A percentile compares a stretch with the other conserved stretches of the same genome.
phyloP scores from a whole-genome alignment of 2,888 invertebrate genomes.

The Zelleria hepariella region DNA sequence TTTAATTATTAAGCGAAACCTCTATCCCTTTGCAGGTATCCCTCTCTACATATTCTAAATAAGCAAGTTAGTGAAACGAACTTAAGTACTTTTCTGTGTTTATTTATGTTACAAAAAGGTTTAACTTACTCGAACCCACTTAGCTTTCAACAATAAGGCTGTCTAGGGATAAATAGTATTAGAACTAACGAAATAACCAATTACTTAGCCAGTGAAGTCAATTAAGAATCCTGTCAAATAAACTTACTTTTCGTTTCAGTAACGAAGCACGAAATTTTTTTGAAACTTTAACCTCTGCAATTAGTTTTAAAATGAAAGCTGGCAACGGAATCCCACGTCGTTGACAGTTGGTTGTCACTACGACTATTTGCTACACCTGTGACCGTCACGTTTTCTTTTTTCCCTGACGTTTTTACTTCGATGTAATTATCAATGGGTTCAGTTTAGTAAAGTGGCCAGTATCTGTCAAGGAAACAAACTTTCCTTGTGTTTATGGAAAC shows the following conservation, averaged over 20 bases:
- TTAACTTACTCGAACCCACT: not conserved
- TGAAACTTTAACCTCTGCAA: not conserved
- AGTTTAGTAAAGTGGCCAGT: not conserved
- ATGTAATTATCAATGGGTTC: not conserved
- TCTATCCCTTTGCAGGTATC: no score
- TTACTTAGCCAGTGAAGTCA: not conserved
- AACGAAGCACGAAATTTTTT: not conserved
- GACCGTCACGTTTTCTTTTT: constrained; percentile 3
- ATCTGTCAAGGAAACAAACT: no score
- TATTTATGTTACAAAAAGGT: not conserved
- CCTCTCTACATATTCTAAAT: not conserved
- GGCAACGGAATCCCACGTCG: not conserved
- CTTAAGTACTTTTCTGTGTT: not conserved
- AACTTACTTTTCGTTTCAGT: not conserved
- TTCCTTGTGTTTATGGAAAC: no score
- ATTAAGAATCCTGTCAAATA: not conserved
- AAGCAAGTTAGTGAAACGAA: not conserved
- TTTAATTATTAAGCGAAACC: not conserved
- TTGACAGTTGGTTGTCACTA: constrained; percentile 2
- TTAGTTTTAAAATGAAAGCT: not conserved
- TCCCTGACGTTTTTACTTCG: not conserved
- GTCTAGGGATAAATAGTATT: not conserved
- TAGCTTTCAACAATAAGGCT: no score
- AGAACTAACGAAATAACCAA: not conserved
- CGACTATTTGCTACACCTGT: constrained; percentile 6